A percentile compares a stretch with the other conserved stretches of the same genome.
These are phyloP conservation scores for Trachops cirrhosus DNA, from an alignment of 2,797 vertebrate species.

Conservation along the genomic window DNA sequence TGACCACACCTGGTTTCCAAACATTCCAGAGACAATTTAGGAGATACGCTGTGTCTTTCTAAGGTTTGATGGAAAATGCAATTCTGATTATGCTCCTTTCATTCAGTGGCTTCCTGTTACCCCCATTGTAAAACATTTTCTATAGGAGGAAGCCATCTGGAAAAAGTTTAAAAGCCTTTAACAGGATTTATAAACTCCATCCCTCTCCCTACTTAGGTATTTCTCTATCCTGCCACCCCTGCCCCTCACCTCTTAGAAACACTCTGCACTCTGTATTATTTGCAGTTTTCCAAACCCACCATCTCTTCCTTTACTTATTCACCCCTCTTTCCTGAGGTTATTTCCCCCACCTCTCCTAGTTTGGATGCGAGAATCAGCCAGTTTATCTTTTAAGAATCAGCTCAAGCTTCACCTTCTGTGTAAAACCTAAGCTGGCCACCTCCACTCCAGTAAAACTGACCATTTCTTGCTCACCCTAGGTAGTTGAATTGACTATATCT, in stretches of 20 bases:
- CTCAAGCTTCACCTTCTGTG: not conserved
- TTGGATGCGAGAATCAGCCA: not conserved
- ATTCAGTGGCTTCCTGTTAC: not conserved
- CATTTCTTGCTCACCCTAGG: not conserved
- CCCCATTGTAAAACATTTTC: not conserved
- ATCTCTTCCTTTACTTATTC: not conserved
- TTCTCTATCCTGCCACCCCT: not conserved
- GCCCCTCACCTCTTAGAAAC: not conserved
- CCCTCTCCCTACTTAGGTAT: not conserved
- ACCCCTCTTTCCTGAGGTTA: not conserved
- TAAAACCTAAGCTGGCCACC: not conserved
- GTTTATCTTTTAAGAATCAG: not conserved
- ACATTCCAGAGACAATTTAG: not conserved
- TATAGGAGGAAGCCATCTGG: not conserved
- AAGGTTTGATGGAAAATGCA: not conserved
- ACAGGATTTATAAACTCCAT: not conserved
- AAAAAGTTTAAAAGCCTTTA: not conserved
- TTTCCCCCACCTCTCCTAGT: not conserved
- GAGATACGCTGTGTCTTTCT: not conserved
- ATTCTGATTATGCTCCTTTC: not conserved
- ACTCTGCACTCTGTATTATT: not conserved
- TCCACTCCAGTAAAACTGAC: not conserved
- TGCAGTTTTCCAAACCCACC: not conserved
- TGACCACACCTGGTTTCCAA: not conserved
- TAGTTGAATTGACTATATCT: not conserved